A percentile compares a stretch with the other conserved stretches of the same genome.
Conservation (phyloP, 2,888 invertebrate genomes). For the Sarcophaga rosellei region DNA sequence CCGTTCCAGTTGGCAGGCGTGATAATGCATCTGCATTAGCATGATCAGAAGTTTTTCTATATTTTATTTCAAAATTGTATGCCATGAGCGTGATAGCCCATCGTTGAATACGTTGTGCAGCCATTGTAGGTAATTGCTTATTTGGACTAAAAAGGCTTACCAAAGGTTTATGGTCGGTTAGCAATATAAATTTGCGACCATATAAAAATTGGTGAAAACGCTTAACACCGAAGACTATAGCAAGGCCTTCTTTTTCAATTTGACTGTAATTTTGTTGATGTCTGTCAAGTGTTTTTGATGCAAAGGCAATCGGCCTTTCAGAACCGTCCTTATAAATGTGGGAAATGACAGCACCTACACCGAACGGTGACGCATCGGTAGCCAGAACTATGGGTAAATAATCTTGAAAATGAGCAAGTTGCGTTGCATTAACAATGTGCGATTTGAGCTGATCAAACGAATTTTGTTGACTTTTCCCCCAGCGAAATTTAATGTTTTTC, state of each 20-base stretch:
- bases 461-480: slow-evolving; percentile 37
- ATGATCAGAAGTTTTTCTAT: background rate
- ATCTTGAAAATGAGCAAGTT: slow-evolving; percentile 49
- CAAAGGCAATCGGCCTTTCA: slow-evolving; percentile 48
- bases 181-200: slow-evolving; percentile 44
- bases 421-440: slow-evolving; percentile 45
- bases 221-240: slow-evolving; percentile 52
- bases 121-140: slow-evolving; percentile 48
- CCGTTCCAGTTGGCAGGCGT: background rate
- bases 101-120: slow-evolving; percentile 35
- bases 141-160: slow-evolving; percentile 43
- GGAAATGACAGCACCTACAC: slow-evolving; percentile 48
- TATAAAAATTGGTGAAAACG: slow-evolving; percentile 21
- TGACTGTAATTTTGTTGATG: background rate
- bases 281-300: too few species aligned
- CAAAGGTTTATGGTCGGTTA: slow-evolving; percentile 57
- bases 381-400: slow-evolving; percentile 51
- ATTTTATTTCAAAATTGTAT: slow-evolving; percentile 51
- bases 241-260: slow-evolving; percentile 72
- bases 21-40: background rate
- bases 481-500: slow-evolving; percentile 55
- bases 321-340: slow-evolving; percentile 47
- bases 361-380: slow-evolving; percentile 55
- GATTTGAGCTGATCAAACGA: slow-evolving; percentile 40
- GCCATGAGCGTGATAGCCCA: slow-evolving; percentile 58